Percentiles rank a stretch among this genome's conserved stretches.
Conservation (phyloP, 2,797 vertebrate genomes). For the Diplodus sargus region DNA sequence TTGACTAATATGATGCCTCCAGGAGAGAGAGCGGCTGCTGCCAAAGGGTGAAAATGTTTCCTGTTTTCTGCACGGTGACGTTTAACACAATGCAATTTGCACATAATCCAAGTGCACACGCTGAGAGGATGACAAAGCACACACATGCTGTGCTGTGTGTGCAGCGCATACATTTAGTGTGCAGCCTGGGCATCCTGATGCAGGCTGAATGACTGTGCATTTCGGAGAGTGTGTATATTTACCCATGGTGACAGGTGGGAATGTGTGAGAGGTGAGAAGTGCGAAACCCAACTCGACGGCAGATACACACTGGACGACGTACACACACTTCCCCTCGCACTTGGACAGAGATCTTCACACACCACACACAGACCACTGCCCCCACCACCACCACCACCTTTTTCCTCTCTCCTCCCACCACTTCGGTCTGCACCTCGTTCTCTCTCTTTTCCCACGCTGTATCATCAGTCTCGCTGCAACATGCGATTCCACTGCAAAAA, state of each 20-base stretch:
- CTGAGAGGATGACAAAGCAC: constrained; percentile 16
- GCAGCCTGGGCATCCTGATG: constrained; percentile 26
- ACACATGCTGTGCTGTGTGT: not conserved
- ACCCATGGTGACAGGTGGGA: constrained; percentile 87
- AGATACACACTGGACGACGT: constrained; percentile 52
- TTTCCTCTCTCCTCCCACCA: not conserved
- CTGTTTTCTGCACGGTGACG: not conserved
- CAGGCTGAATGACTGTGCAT: constrained; percentile 64
- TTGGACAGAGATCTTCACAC: constrained; percentile 74
- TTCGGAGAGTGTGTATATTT: constrained; percentile 84
- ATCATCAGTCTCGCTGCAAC: constrained; percentile 19
- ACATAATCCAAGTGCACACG: not conserved
- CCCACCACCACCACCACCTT: constrained; percentile 38
- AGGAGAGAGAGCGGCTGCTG: not conserved
- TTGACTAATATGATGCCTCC: not conserved
- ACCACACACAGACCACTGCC: constrained; percentile 64
- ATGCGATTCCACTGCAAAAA: constrained; percentile 17
- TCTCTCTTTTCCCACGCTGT: constrained; percentile 42
- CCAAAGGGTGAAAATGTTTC: not conserved
- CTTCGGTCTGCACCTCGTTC: constrained; percentile 13
- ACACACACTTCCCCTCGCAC: constrained; percentile 71
- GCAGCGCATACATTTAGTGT: constrained; percentile 21
- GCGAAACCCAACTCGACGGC: constrained; percentile 81
- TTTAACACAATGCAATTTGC: not conserved
- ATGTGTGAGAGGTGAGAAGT: constrained; percentile 85